Evolutionary conservation across 2,888 invertebrate genomes (phyloP).

Genomic region (Anoncus sp.): DNA sequence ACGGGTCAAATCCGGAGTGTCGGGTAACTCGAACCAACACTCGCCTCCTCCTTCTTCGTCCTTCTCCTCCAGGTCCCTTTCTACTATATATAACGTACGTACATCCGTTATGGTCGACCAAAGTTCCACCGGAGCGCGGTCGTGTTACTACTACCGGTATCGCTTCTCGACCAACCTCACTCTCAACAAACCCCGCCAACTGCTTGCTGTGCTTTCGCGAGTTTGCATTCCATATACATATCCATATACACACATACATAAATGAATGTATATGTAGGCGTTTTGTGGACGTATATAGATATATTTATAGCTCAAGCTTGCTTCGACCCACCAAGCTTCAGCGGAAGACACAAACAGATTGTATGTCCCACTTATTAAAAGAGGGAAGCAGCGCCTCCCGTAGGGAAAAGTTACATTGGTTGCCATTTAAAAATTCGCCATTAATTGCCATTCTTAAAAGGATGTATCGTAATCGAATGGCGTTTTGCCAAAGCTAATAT

Average conservation of each 20-base stretch:
- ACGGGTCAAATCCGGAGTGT: constrained; percentile 68
- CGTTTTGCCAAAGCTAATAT: too few relatives aligned
- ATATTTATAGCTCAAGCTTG: constrained; percentile 31
- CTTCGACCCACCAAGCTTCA: constrained; percentile 18
- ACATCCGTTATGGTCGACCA: constrained; percentile 71
- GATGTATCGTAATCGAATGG: too few relatives aligned
- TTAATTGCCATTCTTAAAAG: too few relatives aligned
- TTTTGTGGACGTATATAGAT: too few relatives aligned
- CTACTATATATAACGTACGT: constrained; percentile 57
- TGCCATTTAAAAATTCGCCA: too few relatives aligned
- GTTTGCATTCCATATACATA: constrained; percentile 33
- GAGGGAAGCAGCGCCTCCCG: too few relatives aligned
- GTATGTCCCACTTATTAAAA: constrained; percentile 59
- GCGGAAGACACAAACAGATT: constrained; percentile 57
- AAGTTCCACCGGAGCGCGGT: constrained; percentile 68
- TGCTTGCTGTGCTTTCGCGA: constrained; percentile 51
- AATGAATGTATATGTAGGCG: constrained; percentile 11
- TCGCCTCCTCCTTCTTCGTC: constrained; percentile 15
- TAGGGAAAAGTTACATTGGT: too few relatives aligned
- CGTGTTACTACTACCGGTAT: constrained; percentile 69
- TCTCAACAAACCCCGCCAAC: constrained; percentile 46
- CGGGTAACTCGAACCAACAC: constrained; percentile 67
- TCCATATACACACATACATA: not conserved
- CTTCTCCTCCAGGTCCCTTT: constrained; percentile 26
- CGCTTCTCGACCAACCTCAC: constrained; percentile 60